Conservation (phyloP, 2,888 invertebrate species). For the Baronia brevicornis region DNA sequence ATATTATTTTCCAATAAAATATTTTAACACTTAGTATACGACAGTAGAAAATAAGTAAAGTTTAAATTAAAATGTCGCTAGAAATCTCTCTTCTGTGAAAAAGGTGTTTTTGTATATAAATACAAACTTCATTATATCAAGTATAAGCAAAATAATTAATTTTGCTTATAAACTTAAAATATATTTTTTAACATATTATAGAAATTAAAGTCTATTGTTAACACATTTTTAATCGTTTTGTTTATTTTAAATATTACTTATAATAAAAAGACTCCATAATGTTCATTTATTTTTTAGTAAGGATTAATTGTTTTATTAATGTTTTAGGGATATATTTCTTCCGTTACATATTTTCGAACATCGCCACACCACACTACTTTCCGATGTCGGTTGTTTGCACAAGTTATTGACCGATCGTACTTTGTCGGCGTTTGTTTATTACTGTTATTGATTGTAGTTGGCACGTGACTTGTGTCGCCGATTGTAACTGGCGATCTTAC, state of each 20-base stretch:
- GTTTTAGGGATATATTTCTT: conserved; percentile 8
- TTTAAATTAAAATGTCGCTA: too few species aligned
- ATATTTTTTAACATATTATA: too few species aligned
- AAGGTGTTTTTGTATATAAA: too few species aligned
- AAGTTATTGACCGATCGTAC: conserved; percentile 67
- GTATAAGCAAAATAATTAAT: too few species aligned
- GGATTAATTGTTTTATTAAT: not conserved
- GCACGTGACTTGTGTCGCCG: conserved; percentile 68
- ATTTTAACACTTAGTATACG: too few species aligned
- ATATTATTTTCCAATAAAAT: too few species aligned
- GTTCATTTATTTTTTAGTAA: not conserved
- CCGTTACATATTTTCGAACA: conserved; percentile 19
- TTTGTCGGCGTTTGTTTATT: conserved; percentile 67
- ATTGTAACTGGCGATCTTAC: conserved; percentile 46
- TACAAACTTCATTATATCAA: conserved; percentile 10
- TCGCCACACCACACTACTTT: conserved; percentile 39
- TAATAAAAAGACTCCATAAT: not conserved
- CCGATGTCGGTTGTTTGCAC: conserved; percentile 57
- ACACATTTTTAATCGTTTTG: too few species aligned
- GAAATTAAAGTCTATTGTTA: too few species aligned
- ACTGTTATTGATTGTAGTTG: conserved; percentile 70
- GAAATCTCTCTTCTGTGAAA: too few species aligned
- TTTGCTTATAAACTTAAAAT: too few species aligned
- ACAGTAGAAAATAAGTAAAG: too few species aligned
- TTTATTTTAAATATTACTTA: not conserved